Base-by-base conservation (phyloP, 1,140 invertebrate genomes). In the Melitaea cinxia region DNA sequence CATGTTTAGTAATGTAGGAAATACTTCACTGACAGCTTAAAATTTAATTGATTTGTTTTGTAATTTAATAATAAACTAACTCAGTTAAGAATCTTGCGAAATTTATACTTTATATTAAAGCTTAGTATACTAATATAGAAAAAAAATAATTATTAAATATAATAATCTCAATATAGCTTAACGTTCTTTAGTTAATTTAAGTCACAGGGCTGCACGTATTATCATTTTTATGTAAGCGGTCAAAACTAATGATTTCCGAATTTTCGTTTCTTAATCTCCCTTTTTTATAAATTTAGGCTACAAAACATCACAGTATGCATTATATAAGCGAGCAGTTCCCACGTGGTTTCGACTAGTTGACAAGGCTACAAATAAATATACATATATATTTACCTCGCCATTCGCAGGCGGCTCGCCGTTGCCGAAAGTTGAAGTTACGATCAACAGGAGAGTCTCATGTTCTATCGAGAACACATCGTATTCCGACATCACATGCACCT, bases 401-500 rank as follows among this genome's bases (percentile, higher is more conserved):
- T 98, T 99, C 91, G 98, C 97, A 4, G 98, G 98, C n/a, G 98
- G 97, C 92, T 99, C 97, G 0, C 98, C 98, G 86, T 99, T 99
- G 39, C 98, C 98, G 86, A 99, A 99, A 3, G 98, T 99, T n/a
- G 97, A 98, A 30, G 97, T 97, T 4, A 99, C 96, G 7, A 99
- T 95, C 49, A 99, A 85, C 4, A 99, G 90, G 26, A 99, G 91
- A 4, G 97, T 96, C 91, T 99, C 98, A 78, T 99, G 97, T 91
- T 98, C 97, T 76, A 99, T 96, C 63, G 96, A 96, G 58, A 95
- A 96, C 74, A 98, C 95, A 78, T 99, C 98, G 82, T 99, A 99
- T 64, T 98, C 96, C 9, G 95, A 93, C 97, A 99, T 98, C 75
- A 95, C 96, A 68, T 95, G 93, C 6, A 98, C 96, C 96, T 97